Evolutionary conservation across 2,888 invertebrate species (phyloP).

Genomic region (Hypomecis atomaria): DNA sequence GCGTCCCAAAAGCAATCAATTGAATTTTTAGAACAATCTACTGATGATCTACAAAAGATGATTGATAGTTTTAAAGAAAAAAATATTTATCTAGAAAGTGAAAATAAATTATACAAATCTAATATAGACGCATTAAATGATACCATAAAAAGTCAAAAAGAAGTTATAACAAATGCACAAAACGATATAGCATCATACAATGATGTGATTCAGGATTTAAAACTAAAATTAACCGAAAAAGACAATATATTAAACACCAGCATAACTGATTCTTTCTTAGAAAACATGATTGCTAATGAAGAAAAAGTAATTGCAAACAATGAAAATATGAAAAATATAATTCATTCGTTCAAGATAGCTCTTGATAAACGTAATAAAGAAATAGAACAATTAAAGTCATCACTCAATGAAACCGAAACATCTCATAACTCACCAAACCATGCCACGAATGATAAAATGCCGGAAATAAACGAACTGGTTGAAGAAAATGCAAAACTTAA

Average conservation of each 20-base stretch:
- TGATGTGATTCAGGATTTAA: constrained; percentile 64
- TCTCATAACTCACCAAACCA: constrained; percentile 40
- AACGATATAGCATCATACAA: constrained; percentile 67
- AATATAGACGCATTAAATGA: constrained; percentile 63
- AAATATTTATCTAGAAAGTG: constrained; percentile 56
- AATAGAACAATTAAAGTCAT: constrained; percentile 58
- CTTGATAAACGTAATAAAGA: constrained; percentile 63
- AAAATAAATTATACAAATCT: constrained; percentile 61
- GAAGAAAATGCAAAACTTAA: constrained; percentile 51
- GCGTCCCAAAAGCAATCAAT: constrained; percentile 59
- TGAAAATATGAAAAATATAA: constrained; percentile 72
- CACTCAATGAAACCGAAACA: constrained; percentile 38
- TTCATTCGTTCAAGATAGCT: constrained; percentile 62
- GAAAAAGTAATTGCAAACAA: constrained; percentile 69
- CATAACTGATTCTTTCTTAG: constrained; percentile 57
- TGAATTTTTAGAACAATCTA: constrained; percentile 58
- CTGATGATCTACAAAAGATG: constrained; percentile 54
- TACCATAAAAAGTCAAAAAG: constrained; percentile 64
- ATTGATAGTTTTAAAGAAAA: constrained; percentile 58
- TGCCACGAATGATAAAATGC: constrained; percentile 52
- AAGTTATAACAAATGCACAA: constrained; percentile 54
- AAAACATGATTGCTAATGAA: constrained; percentile 68
- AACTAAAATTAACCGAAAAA: constrained; percentile 60
- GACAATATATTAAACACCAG: constrained; percentile 48
- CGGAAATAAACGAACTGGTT: constrained; percentile 50